Evolutionary conservation across 2,113 vertebrate species (phyloP), one percentile per base, ranked within the genome.

Genomic region (Prinia subflava): DNA sequence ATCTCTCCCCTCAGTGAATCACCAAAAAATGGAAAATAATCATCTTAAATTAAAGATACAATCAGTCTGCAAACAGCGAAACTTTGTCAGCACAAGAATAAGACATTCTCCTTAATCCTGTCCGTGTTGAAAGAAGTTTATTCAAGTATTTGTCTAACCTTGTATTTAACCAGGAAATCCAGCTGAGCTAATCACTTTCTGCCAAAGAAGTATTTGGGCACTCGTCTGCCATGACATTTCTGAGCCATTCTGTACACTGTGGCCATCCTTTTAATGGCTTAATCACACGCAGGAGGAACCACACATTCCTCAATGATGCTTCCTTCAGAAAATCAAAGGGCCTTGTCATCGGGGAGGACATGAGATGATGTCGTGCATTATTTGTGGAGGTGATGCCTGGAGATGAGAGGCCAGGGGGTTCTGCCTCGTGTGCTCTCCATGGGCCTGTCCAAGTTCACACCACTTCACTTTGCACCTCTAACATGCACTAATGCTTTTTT

Each of bases 61-160:
- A 93, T 84, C 95, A 73, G 80, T 69, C 83, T 89, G 55, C 82
- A 90, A 83, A 49, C 63, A 92, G 90, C 73, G 81, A 89, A 90
- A 91, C 84, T 81, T 89, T 89, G 76, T 75, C 60, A 73, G 89
- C 70, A 89, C 73, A 90, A 89, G 87, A 95, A 82, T 75, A 89
- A 93, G 86, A 92, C 92, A 46, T 62, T 57, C 31, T 53, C 68
- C 85, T 81, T 80, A 81, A 96, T 92, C 88, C 71, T 49, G 16
- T 65, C 77, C 28, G 80, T 74, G 31, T 79, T 95, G 97, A 97
- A 96, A 97, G 94, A 94, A 93, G 81, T 96, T 97, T 87, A 95
- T 73, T 75, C 57, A 92, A 44, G 70, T 98, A 97, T 98, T 98
- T 98, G 92, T 96, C 83, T 98, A 97, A 98, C 98, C 97, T 98